Base-by-base conservation (phyloP, 2,113 vertebrate species). In the Centrocercus urophasianus region DNA sequence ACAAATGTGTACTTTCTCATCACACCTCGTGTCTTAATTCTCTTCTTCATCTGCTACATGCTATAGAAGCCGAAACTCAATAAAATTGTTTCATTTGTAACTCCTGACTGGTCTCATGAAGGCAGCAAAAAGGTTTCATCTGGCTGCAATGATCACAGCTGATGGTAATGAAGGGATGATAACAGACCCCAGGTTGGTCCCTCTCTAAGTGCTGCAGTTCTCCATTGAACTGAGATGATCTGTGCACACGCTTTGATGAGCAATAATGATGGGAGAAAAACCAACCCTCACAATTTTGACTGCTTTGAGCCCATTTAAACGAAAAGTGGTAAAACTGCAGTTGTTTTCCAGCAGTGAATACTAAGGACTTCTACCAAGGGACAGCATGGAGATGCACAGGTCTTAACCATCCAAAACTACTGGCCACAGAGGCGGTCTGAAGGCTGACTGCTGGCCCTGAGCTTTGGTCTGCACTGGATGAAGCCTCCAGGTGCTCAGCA, bases 31-130 rank as follows among this genome's bases (percentile, higher is more conserved):
- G 94, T 98, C 97, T 97, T 95, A 95, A 94, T 78, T 93, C 95
- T 97, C 93, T 95, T 52, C 66, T 95, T 52, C 66, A 40, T 50
- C 86, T 90, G 85, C 79, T 89, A 91, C 70, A 8, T 21, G 65
- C 93, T 95, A 6, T 69, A 91, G 95, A 40, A 95, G 93, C 83
- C 91, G 90, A 89, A 83, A 77, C 78, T 94, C 85, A 96, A 97
- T 97, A 97, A 97, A 97, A 93, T 69, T 2, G 73, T 75, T 94
- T 83, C 52, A 13, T 97, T 97, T 93, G 65, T 94, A 97, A 91
- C n/a, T 12, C 63, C 92, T 81, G 93, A 92, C 78, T 93, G 54
- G 87, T 87, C 43, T 65, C 12, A 60, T 28, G 67, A 45, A 61
- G 16, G 20, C 70, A 36, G 86, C 15, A 6, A 4, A 5, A 15